phyloP scores from a whole-genome alignment of 1,140 invertebrate genomes.

The Muscidifurax raptorellus region DNA sequence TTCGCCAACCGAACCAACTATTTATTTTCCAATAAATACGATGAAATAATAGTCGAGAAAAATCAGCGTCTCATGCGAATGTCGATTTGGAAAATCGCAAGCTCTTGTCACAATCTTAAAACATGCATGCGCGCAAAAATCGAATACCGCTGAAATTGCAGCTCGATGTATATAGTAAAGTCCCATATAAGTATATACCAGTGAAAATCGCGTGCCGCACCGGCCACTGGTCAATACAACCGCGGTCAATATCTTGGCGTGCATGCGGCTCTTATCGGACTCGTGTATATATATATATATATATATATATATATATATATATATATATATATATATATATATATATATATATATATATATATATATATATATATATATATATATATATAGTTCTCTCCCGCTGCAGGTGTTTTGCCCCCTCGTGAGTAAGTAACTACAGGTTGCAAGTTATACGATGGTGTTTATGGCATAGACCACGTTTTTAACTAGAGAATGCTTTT shows the following conservation, averaged over 20 bases:
- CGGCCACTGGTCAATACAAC: slow-evolving; percentile 51
- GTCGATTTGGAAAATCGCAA: background rate
- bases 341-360: too few relatives aligned
- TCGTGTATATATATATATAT: too few relatives aligned
- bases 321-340: too few relatives aligned
- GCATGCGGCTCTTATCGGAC: slow-evolving; percentile 50
- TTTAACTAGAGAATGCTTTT: too few relatives aligned
- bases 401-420: slow-evolving; percentile 12
- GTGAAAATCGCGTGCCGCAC: background rate
- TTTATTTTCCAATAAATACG: background rate
- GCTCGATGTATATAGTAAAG: background rate
- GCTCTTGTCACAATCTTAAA: background rate
- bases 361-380: too few relatives aligned
- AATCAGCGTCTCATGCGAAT: too few relatives aligned
- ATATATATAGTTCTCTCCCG: background rate
- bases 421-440: background rate
- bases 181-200: background rate
- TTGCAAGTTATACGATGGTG: background rate
- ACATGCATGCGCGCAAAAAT: slow-evolving; percentile 2
- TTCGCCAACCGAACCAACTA: background rate
- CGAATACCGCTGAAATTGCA: background rate
- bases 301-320: too few relatives aligned
- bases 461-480: background rate
- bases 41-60: background rate
- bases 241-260: slow-evolving; percentile 73